Percentiles rank a stretch among this genome's conserved stretches.
Conservation (phyloP, 2,888 invertebrate species). For the Antheraea yamamai region DNA sequence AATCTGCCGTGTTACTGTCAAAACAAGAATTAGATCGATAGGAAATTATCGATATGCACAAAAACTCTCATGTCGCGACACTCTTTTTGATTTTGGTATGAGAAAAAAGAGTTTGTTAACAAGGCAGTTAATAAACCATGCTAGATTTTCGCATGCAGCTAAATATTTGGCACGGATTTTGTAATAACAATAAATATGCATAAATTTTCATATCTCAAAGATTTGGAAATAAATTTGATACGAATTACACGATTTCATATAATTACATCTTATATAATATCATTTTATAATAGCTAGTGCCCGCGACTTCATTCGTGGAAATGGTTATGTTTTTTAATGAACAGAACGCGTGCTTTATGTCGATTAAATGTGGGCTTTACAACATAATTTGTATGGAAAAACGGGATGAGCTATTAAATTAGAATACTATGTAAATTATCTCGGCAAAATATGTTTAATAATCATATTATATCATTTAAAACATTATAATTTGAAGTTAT, state of each 20-base stretch:
- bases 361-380: too few species aligned
- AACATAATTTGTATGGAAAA: too few species aligned
- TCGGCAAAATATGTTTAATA: too few species aligned
- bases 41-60: neutral
- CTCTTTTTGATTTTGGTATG: neutral
- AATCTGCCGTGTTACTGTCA: neutral
- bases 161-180: neutral
- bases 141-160: neutral
- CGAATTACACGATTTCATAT: neutral
- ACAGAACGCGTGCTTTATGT: too few species aligned
- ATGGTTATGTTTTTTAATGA: too few species aligned
- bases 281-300: neutral
- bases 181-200: neutral
- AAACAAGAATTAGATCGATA: neutral
- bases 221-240: neutral
- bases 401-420: too few species aligned
- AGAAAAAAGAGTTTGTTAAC: neutral
- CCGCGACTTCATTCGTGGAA: neutral
- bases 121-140: neutral
- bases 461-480: too few species aligned
- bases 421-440: too few species aligned
- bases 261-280: neutral
- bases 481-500: too few species aligned
- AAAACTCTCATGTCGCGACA: neutral
- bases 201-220: neutral